These are phyloP conservation scores for Drosophila bocki DNA, from an alignment of 1,140 invertebrate species.

Conservation along the genomic window DNA sequence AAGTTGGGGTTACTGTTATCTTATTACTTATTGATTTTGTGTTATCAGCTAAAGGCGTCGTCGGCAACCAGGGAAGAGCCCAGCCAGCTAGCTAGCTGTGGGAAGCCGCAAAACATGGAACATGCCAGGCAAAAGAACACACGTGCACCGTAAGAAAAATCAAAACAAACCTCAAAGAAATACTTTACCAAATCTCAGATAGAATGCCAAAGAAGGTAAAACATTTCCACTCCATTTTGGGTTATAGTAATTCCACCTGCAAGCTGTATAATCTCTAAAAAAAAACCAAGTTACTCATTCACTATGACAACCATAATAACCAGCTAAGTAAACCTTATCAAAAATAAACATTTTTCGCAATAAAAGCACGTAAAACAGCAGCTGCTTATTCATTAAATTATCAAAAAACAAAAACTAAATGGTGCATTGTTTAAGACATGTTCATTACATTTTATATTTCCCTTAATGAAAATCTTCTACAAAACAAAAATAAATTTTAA, in stretches of 20 bases:
- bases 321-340: conserved; percentile 2
- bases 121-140: conserved; percentile 32
- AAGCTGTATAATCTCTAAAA: background rate
- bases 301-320: background rate
- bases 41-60: conserved; percentile 60
- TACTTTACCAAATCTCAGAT: background rate
- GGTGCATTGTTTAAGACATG: background rate
- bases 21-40: conserved; percentile 78
- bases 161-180: background rate
- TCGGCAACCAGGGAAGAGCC: conserved; percentile 12
- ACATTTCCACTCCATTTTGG: background rate
- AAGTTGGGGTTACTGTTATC: conserved; percentile 71
- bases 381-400: conserved; percentile 17
- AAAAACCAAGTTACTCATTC: background rate
- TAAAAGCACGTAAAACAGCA: conserved; percentile 1
- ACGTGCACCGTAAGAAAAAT: conserved; percentile 30
- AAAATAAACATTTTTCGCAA: background rate
- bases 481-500: background rate
- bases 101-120: conserved; percentile 52
- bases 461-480: background rate
- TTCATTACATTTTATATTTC: background rate
- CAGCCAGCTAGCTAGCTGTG: background rate
- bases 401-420: conserved; percentile 1
- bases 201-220: background rate
- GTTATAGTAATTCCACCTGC: background rate